phyloP scores from a whole-genome alignment of 1,140 invertebrate species.

The Procambarus clarkii region DNA sequence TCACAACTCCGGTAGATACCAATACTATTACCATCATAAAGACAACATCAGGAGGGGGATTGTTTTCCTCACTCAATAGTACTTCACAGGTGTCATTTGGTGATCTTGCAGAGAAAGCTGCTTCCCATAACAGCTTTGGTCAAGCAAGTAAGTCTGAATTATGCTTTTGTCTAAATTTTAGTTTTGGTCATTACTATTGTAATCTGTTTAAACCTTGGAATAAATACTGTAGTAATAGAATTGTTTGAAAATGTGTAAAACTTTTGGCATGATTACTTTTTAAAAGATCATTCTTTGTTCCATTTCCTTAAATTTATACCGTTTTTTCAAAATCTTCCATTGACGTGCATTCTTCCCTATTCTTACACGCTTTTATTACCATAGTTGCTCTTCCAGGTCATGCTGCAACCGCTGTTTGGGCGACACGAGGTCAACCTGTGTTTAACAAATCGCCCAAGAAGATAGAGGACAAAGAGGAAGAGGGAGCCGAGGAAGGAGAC shows the following conservation, averaged over 20 bases:
- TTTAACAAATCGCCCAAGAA: constrained; percentile 62
- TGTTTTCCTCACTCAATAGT: background rate
- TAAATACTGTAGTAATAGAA: too few relatives aligned
- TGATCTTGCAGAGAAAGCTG: constrained; percentile 9
- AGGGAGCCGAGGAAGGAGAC: constrained; percentile 75
- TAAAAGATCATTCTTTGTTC: background rate
- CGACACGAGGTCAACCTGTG: constrained; percentile 42
- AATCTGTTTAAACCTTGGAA: too few relatives aligned
- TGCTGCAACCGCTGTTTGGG: constrained; percentile 14
- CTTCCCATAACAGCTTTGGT: background rate
- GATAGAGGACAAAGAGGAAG: constrained; percentile 67
- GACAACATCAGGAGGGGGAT: background rate
- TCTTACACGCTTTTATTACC: too few relatives aligned
- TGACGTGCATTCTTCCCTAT: too few relatives aligned
- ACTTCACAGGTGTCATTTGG: constrained; percentile 22
- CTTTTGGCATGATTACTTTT: background rate
- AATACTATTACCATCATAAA: background rate
- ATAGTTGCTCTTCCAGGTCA: background rate
- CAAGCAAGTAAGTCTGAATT: constrained; percentile 27
- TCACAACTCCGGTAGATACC: background rate
- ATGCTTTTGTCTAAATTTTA: background rate
- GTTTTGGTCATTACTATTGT: background rate
- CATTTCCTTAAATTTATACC: too few relatives aligned
- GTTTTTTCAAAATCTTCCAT: too few relatives aligned
- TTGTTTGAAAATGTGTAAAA: background rate